Evolutionary conservation across 1,140 invertebrate species (phyloP), one percentile per base, ranked within the genome.

Genomic region (Heliothis virescens): DNA sequence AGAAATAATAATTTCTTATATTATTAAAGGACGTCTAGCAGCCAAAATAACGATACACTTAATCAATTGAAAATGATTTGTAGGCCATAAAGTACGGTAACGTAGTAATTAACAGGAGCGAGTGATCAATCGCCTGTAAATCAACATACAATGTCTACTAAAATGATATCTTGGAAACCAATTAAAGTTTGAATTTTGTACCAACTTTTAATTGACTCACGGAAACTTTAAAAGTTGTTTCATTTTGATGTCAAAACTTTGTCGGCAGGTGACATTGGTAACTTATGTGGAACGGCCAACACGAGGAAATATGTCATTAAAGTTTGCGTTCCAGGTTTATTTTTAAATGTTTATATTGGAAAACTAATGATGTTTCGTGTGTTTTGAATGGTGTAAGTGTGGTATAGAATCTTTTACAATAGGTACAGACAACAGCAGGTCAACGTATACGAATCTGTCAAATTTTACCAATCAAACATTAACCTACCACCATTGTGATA

Each of bases 61-160:
- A 11, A 59, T 57, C 34, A 57, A 73, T 73, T 73, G 71, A 21
- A 41, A 47, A 73, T 73, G 53, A 73, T 73, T 59, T 73, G 53
- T 73, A 59, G 71, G 10, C 53, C 29, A 73, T 59, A 57, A 73
- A 59, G 5, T n/a, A 73, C 71, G 41, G 34, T 21, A 15, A 34
- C 16, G 18, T 59, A 53, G 16, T 73, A 41, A 73, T 73, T 73
- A 47, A 73, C 53, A 47, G n/a, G 3, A 15, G 41, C 29, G 4
- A 73, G 57, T 73, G 29, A 73, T 73, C 53, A 59, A 55, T 41
- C 26, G 12, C 13, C 12, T 18, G 18, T 26, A n/a, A 12, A 47
- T 41, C n/a, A 16, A 48, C 16, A 18, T 12, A 50, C 16, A 50
- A 48, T 65, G n/a, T 12, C 47, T 57, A 26, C 21, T 55, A 53